A percentile compares a stretch with the other conserved stretches of the same genome.
Conservation (phyloP, 1,140 invertebrate genomes). For the Stegodyphus mimosarum region DNA sequence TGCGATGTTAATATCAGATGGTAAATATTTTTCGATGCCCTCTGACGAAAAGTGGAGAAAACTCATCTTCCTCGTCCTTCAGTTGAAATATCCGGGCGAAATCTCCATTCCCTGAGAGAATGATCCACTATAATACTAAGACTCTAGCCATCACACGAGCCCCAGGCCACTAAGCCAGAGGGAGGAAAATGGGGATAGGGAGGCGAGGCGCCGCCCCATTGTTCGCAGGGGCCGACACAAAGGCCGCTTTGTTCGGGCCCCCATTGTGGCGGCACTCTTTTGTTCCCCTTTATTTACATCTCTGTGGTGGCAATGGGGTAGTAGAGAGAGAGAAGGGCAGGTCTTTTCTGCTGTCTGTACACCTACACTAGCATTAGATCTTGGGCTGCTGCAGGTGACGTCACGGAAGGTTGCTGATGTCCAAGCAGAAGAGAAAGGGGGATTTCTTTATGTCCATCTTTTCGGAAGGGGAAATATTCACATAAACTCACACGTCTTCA, state of each 20-base stretch:
- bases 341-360: slow-evolving; percentile 13
- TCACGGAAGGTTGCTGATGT: background rate
- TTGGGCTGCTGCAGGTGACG: background rate
- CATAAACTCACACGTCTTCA: too few relatives aligned
- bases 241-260: slow-evolving; percentile 46
- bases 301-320: slow-evolving; percentile 34
- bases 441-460: too few relatives aligned
- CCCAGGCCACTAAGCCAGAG: slow-evolving; percentile 29
- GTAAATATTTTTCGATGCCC: too few relatives aligned
- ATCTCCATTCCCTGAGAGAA: background rate
- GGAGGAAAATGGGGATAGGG: background rate
- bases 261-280: slow-evolving; percentile 44
- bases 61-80: too few relatives aligned
- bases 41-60: too few relatives aligned
- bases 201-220: slow-evolving; percentile 19
- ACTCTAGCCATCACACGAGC: background rate
- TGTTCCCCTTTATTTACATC: slow-evolving; percentile 54
- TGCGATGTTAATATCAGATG: too few relatives aligned
- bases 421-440: too few relatives aligned
- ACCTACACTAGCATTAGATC: slow-evolving; percentile 17
- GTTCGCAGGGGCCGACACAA: slow-evolving; percentile 49
- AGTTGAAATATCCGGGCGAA: too few relatives aligned
- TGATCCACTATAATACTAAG: background rate
- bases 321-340: background rate
- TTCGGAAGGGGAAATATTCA: too few relatives aligned